These are phyloP conservation scores for Lepeophtheirus salmonis DNA, from an alignment of 1,140 invertebrate species.

Conservation along the genomic window DNA sequence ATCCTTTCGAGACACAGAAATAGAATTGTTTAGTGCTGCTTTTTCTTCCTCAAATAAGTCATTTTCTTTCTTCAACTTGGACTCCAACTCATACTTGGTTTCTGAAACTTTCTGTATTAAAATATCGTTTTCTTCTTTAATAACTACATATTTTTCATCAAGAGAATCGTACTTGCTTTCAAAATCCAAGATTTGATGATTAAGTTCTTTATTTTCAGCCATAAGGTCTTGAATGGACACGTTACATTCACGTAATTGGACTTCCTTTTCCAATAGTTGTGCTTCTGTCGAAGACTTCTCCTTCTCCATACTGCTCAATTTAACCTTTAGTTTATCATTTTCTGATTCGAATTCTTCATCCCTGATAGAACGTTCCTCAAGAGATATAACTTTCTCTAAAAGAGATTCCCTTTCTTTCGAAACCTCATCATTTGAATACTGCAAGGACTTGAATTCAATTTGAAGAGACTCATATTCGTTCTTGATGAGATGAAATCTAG, in stretches of 20 bases:
- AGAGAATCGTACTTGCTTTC: background rate
- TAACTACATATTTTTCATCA: background rate
- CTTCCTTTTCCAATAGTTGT: no score
- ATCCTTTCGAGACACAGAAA: background rate
- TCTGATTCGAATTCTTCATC: background rate
- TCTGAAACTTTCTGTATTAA: background rate
- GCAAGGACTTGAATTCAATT: background rate
- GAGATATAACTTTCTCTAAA: background rate
- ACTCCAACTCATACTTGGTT: no score
- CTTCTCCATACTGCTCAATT: no score
- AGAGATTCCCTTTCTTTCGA: background rate
- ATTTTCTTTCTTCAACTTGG: background rate
- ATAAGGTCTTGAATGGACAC: no score
- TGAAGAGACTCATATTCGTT: background rate
- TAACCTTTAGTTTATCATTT: background rate
- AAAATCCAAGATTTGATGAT: background rate
- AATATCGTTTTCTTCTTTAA: background rate
- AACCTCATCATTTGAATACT: background rate
- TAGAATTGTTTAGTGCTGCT: background rate
- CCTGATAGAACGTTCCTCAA: background rate
- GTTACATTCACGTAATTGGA: no score
- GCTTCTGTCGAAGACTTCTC: no score
- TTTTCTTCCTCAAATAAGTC: background rate
- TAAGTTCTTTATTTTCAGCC: background rate
- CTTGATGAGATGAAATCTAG: background rate